Conservation (phyloP, 1,140 invertebrate genomes). For the Lepidurus packardi region DNA sequence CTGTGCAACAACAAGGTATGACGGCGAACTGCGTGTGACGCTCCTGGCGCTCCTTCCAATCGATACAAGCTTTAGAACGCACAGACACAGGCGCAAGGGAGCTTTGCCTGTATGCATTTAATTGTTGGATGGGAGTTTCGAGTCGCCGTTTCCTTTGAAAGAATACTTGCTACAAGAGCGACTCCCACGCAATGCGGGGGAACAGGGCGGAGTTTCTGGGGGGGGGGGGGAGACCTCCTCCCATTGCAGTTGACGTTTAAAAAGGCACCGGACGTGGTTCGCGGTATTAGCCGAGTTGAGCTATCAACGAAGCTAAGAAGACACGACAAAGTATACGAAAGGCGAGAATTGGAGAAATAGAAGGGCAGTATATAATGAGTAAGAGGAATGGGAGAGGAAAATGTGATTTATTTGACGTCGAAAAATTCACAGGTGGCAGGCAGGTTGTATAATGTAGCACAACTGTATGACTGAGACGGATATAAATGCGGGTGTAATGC, state of each 20-base stretch:
- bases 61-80: constrained; percentile 9
- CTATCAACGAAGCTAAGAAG: background rate
- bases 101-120: background rate
- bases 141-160: background rate
- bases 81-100: constrained; percentile 12
- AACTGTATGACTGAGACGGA: background rate
- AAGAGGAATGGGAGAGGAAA: background rate
- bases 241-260: background rate
- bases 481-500: background rate
- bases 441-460: background rate
- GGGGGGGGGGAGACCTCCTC: background rate
- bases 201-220: background rate
- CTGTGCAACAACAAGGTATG: background rate
- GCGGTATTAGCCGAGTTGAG: background rate
- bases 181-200: constrained; percentile 6
- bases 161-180: background rate
- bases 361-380: background rate
- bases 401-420: background rate
- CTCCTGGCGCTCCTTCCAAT: constrained; percentile 2
- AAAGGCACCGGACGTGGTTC: constrained; percentile 12
- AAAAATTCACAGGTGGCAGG: background rate
- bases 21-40: constrained; percentile 12
- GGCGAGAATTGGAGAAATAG: background rate
- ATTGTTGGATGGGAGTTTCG: background rate
- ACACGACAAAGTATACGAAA: background rate